Evolutionary conservation across 2,797 vertebrate genomes (phyloP), one percentile per base, ranked within the genome.

Genomic region (Chelon labrosus): DNA sequence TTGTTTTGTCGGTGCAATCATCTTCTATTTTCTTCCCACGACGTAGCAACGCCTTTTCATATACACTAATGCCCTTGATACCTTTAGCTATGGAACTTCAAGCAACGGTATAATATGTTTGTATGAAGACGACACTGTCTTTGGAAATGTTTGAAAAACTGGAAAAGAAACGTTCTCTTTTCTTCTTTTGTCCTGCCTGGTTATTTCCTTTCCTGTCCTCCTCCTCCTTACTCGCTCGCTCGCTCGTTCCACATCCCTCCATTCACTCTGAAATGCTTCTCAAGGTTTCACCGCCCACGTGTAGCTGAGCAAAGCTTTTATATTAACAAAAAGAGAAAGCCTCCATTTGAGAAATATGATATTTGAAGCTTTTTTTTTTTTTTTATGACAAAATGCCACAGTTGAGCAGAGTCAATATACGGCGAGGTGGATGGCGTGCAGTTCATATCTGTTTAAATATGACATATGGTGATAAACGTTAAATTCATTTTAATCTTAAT

Each of bases 121-220:
- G 69, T 76, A 49, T 12, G 35, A 50, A 44, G 58, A 60, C 49
- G 35, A 0, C 20, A 44, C 10, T 22, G 42, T 63, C n/a, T 50
- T 35, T 78, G 44, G 27, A 52, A 69, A 27, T 58, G 66, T 81
- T 62, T 49, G 41, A 47, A 59, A 57, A 20, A 20, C n/a, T 20
- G 38, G 25, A 75, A 67, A 84, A 74, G 61, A 77, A 80, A 77
- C 14, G 35, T 66, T 57, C 52, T 58, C 59, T 57, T 56, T 31
- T 49, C 46, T 49, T 22, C 49, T 38, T 6, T 55, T 44, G 66
- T 63, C 42, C 35, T 39, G 69, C 10, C 46, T 75, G 4, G 17
- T 75, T 19, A 17, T 52, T 50, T 50, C 22, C 17, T 52, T 50
- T 50, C 17, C 46, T 3, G 17, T 11, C 42, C 10, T 53, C 65